These are phyloP conservation scores for Condylostylus longicornis DNA, from an alignment of 1,140 invertebrate genomes.

Conservation along the genomic window DNA sequence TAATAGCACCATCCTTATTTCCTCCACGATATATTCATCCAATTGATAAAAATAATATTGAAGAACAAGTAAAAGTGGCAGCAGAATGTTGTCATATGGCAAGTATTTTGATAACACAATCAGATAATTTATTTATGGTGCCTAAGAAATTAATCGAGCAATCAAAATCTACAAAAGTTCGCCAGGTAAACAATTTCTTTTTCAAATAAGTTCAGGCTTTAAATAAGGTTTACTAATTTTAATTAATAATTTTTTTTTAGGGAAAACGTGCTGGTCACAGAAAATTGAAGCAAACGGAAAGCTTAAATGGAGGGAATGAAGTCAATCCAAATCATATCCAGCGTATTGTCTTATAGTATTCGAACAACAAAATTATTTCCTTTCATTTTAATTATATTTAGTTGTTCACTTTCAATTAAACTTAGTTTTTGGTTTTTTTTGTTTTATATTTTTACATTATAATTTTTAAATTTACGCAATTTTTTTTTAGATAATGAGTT, in stretches of 20 bases:
- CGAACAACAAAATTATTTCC: too few species aligned
- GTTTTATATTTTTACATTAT: too few species aligned
- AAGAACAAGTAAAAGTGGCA: slow-evolving; percentile 64
- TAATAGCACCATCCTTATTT: slow-evolving; percentile 81
- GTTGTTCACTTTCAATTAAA: too few species aligned
- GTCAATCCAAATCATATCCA: slow-evolving; percentile 23
- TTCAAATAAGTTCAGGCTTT: neutral
- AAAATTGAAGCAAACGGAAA: slow-evolving; percentile 8
- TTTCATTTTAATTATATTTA: too few species aligned
- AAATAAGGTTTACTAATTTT: neutral
- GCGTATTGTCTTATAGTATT: slow-evolving; percentile 22
- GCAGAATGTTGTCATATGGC: slow-evolving; percentile 68
- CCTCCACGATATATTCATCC: slow-evolving; percentile 42
- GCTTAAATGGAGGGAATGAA: slow-evolving; percentile 14
- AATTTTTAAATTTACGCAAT: too few species aligned
- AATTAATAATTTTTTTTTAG: slow-evolving; percentile 8
- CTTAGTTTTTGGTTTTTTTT: too few species aligned
- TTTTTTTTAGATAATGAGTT: too few species aligned
- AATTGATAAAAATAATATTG: slow-evolving; percentile 34
- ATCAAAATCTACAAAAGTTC: slow-evolving; percentile 42
- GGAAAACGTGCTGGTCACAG: slow-evolving; percentile 18
- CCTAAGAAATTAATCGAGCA: slow-evolving; percentile 53
- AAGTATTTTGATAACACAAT: slow-evolving; percentile 57
- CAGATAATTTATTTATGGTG: slow-evolving; percentile 61
- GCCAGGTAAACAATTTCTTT: slow-evolving; percentile 12